Base-by-base conservation (phyloP, 1,140 invertebrate genomes). In the Dreissena rostriformis region DNA sequence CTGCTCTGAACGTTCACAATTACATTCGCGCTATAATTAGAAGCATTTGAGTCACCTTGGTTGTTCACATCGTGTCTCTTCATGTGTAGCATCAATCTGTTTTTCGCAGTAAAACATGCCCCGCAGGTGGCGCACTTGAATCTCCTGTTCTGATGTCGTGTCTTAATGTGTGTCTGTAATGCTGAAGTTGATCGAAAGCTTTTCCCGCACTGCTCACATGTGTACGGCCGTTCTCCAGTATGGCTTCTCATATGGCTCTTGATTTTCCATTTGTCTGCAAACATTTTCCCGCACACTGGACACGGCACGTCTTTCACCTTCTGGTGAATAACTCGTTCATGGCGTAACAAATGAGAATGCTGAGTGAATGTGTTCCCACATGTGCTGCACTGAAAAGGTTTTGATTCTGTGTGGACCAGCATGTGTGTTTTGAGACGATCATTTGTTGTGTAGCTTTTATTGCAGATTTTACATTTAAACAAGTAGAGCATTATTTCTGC, bases 381-480 rank as follows among this genome's bases (percentile, higher is more conserved):
- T 61, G 22, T 24, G 17, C 17, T 19, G 57, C 57, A 61, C 57
- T 61, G 17, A 61, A 61, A 61, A 19, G 57, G 57, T 61, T 19
- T 61, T 61, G 57, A 24, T n/a, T 61, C 22, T 61, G 17, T 11
- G 22, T 61, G 57, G 4, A 61, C 17, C 17, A 61, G 57, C 57
- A 61, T 61, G 57, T 61, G 57, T 6, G 57, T n/a, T 24, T 61
- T 61, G 17, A 61, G 57, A n/a, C 17, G 22, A 61, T 61, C 57
- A 61, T 61, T 61, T 61, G 57, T 61, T 61, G 57, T 61, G 57
- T 61, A 61, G 22, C 57, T 61, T 61, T 24, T 61, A 19, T 24
- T 24, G 22, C 57, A 61, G 6, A 61, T 61, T n/a, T 61, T 61
- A 61, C 57, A 61, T 24, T n/a, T 61, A 11, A n/a, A 61, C 17